Evolutionary conservation across 2,113 vertebrate genomes (phyloP).

Genomic region (Calypte anna): DNA sequence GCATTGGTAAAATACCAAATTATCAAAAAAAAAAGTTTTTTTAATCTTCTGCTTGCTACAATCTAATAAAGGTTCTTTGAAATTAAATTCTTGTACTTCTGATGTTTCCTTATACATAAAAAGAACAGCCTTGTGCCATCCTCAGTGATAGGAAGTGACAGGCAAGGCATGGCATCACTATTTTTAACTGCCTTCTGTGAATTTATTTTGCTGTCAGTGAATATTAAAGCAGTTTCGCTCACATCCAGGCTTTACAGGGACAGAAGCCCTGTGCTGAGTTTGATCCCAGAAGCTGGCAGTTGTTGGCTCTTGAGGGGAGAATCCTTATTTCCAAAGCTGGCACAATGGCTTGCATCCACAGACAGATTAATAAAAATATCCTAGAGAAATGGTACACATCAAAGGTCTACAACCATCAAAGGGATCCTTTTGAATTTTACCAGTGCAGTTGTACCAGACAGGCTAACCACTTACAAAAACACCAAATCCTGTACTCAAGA

Average conservation of each 20-base stretch:
- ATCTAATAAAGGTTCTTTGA: background rate
- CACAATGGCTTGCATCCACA: background rate
- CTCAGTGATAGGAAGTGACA: constrained; percentile 46
- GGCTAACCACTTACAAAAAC: background rate
- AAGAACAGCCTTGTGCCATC: constrained; percentile 33
- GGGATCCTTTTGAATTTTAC: background rate
- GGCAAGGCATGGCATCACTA: constrained; percentile 60
- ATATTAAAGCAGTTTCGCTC: constrained; percentile 10
- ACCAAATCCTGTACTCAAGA: background rate
- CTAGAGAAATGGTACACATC: background rate
- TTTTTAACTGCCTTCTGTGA: constrained; percentile 57
- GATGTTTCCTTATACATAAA: background rate
- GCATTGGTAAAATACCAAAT: background rate
- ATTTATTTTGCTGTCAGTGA: constrained; percentile 26
- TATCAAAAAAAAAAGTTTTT: background rate
- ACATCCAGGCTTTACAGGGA: background rate
- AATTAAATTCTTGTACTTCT: background rate
- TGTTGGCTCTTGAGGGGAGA: background rate
- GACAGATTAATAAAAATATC: background rate
- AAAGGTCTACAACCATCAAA: background rate
- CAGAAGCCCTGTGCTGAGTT: background rate
- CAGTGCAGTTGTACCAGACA: background rate
- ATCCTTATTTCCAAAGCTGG: background rate
- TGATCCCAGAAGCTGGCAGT: background rate
- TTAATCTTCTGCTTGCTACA: background rate